Conservation (phyloP, 2,888 invertebrate genomes). For the Tipula confusa region DNA sequence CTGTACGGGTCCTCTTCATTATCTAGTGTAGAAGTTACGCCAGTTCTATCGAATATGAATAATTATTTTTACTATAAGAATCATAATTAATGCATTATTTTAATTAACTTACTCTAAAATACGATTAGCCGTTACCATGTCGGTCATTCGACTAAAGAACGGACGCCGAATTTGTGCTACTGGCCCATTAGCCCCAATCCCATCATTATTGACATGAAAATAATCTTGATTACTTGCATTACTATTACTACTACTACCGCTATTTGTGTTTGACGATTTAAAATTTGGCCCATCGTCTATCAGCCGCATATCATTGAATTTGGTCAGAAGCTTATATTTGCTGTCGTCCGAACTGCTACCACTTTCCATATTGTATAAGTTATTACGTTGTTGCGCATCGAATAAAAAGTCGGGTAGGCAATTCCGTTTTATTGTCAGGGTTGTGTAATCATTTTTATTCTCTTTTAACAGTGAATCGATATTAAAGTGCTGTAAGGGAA, state of each 20-base stretch:
- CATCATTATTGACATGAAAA: slow-evolving; percentile 12
- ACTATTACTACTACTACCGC: slow-evolving; percentile 28
- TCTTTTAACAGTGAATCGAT: slow-evolving; percentile 48
- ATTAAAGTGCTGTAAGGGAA: slow-evolving; percentile 60
- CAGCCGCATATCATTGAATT: not conserved
- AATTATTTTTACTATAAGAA: no score
- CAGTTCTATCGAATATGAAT: slow-evolving; percentile 37
- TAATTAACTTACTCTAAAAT: slow-evolving; percentile 38
- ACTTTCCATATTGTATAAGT: slow-evolving; percentile 40
- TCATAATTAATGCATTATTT: not conserved
- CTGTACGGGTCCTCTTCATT: slow-evolving; percentile 47
- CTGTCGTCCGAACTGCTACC: slow-evolving; percentile 44
- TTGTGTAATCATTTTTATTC: slow-evolving; percentile 45
- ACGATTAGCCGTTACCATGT: slow-evolving; percentile 41
- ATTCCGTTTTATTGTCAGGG: slow-evolving; percentile 48
- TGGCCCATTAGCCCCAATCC: slow-evolving; percentile 34
- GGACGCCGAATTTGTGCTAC: slow-evolving; percentile 46
- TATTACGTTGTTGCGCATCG: slow-evolving; percentile 42
- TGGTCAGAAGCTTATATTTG: slow-evolving; percentile 35
- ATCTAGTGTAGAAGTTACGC: slow-evolving; percentile 48
- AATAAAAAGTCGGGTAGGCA: slow-evolving; percentile 48
- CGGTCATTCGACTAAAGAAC: slow-evolving; percentile 34
- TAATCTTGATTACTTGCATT: slow-evolving; percentile 27
- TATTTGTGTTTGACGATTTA: not conserved
- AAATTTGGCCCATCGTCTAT: not conserved